Evolutionary conservation across 2,888 invertebrate genomes (phyloP), one percentile per base, ranked within the genome.

Genomic region (Melinaea marsaeus): DNA sequence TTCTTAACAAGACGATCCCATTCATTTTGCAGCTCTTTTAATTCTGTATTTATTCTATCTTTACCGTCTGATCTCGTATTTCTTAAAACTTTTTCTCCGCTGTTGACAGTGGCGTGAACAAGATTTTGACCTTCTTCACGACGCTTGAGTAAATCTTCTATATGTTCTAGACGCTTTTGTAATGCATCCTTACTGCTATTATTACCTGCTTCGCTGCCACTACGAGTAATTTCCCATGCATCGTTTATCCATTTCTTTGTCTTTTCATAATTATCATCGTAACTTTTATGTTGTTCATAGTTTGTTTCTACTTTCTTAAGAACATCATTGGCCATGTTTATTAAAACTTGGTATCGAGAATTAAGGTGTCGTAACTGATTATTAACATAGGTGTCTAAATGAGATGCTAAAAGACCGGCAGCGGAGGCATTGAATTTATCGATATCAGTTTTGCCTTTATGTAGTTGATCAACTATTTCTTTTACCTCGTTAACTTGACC

Each of bases 1-100:
- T 97, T 97, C 85, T 96, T 96, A 0, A 97, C 95, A 11, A 97
- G 90, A 66, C 97, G 92, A 78, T 98, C 97, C 98, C 98, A 98
- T 75, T 98, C 97, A 64, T 93, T 95, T 86, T 98, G 97, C 42
- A 98, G 92, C 76, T 97, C 97, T 80, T 96, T 97, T 70, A 98
- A 91, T 84, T 97, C 96, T 34, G 93, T 93, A 73, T 96, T 96
- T 60, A 98, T 97, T 58, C 93, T 93, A 77, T 98, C 98, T 61
- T 95, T 93, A 0, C 98, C 98, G 76, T 97, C 97, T 1, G 97
- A 97, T 65, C 96, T 92, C 0, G 97, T 97, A 69, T 96, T 97
- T 60, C 97, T 91, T 35, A 96, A 89, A 0, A 97, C 96, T 83
- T 97, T 98, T 77, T 98, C 98, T 7, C 97, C 97, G 75, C 95